A percentile compares a stretch with the other conserved stretches of the same genome.
Evolutionary conservation across 2,888 invertebrate species (phyloP).

Genomic region (Coenonympha glycerion): DNA sequence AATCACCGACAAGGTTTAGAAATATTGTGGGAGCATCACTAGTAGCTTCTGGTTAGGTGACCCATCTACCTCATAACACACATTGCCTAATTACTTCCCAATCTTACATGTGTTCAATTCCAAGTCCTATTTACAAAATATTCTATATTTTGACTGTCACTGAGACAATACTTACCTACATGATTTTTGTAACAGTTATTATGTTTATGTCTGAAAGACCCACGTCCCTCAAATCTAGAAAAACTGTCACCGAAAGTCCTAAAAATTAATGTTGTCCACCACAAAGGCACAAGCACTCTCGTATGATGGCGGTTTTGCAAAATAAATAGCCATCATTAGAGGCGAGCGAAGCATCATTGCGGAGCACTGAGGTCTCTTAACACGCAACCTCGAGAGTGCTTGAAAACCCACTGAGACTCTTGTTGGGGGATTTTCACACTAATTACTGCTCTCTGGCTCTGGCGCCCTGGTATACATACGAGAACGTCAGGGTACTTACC

Average conservation of each 20-base stretch:
- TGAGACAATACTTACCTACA: too few species aligned
- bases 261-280: constrained; percentile 12
- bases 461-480: constrained; percentile 4
- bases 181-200: too few species aligned
- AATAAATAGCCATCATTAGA: constrained; percentile 55
- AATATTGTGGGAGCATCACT: too few species aligned
- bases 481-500: background rate
- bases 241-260: constrained; percentile 4
- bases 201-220: too few species aligned
- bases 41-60: too few species aligned
- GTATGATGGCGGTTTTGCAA: constrained; percentile 31
- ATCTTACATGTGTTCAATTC: too few species aligned
- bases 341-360: constrained; percentile 37
- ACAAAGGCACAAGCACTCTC: constrained; percentile 13
- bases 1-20: too few species aligned
- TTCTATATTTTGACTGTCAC: too few species aligned
- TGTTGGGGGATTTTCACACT: constrained; percentile 46
- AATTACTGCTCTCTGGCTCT: constrained; percentile 42
- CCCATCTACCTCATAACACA: too few species aligned
- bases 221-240: too few species aligned
- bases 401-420: constrained; percentile 39
- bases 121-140: too few species aligned
- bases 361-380: constrained; percentile 22
- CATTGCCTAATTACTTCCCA: too few species aligned
- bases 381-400: constrained; percentile 33